Evolutionary conservation across 2,113 vertebrate genomes (phyloP).

Genomic region (Ondatra zibethicus): DNA sequence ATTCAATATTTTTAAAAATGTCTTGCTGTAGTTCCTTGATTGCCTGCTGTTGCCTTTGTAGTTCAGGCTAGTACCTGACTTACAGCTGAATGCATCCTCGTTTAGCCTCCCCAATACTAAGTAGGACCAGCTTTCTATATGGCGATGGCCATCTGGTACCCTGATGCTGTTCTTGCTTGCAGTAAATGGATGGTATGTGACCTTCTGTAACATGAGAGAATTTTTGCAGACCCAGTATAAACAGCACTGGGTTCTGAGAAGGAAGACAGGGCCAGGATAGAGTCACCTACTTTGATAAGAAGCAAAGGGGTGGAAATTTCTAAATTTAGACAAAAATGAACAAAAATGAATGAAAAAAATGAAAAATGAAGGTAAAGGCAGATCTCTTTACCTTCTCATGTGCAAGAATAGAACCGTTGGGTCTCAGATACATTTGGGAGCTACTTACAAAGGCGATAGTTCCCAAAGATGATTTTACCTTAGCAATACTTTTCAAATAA

Average conservation of each 20-base stretch:
- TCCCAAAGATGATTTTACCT: not conserved
- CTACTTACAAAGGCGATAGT: not conserved
- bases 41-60: not conserved
- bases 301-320: constrained; percentile 35
- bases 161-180: constrained; percentile 44
- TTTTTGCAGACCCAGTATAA: constrained; percentile 67
- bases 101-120: too few species aligned
- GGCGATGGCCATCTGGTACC: not conserved
- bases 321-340: constrained; percentile 37
- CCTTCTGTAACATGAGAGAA: not conserved
- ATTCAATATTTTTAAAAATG: not conserved
- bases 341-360: too few species aligned
- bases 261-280: constrained; percentile 38
- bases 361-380: constrained; percentile 8
- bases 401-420: not conserved
- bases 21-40: not conserved
- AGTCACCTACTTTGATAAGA: constrained; percentile 64
- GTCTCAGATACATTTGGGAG: not conserved
- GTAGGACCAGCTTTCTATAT: not conserved
- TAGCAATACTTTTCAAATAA: not conserved
- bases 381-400: not conserved
- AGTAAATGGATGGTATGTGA: constrained; percentile 45
- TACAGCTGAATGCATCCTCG: not conserved
- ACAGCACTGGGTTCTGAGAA: constrained; percentile 65
- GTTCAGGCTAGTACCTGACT: not conserved